Evolutionary conservation across 2,888 invertebrate species (phyloP), one percentile per base, ranked within the genome.

Genomic region (Aleiodes alternator): DNA sequence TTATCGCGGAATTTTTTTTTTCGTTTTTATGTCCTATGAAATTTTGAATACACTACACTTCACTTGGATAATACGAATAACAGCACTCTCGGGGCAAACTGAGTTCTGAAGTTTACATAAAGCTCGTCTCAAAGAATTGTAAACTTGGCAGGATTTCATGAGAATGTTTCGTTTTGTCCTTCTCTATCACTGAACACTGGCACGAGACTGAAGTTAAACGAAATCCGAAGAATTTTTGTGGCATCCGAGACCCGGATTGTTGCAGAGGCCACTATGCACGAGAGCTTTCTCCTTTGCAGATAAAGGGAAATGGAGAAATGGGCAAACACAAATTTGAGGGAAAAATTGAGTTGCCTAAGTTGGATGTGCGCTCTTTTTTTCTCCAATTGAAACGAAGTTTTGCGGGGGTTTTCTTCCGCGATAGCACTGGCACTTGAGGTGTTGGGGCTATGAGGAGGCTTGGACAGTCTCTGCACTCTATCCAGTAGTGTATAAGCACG

Each of bases 21-120:
- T 2, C 2, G 1, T 23, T 23, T 23, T 23, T 23, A 23, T 23
- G 2, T 2, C 2, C 23, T 23, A 23, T 53, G 16, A 16, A 14
- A 14, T 53, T 2, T 53, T 9, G 14, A 53, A 53, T 53, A 14
- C 43, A 43, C 7, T 43, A 9, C 43, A 43, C 43, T 43, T 43
- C 9, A 3, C 43, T 43, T 8, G 43, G 11, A 43, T 43, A 43
- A 43, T 43, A 43, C 43, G 43, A 43, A 43, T 43, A 43, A 43
- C 9, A 4, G 34, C 34, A 43, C 43, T 43, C 43, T 23, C 1
- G 23, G 23, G 43, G 9, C 43, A 43, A 43, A 43, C 43, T 43
- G 43, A 43, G 9, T 43, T 5, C 43, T 43, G 43, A 43, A 69
- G 78, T 81, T 81, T 82, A 80, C 79, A 72, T 83, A 81, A 82